Percentiles rank a stretch among this genome's conserved stretches.
Evolutionary conservation across 2,797 vertebrate species (phyloP).

Genomic region (Harpagifer antarcticus): DNA sequence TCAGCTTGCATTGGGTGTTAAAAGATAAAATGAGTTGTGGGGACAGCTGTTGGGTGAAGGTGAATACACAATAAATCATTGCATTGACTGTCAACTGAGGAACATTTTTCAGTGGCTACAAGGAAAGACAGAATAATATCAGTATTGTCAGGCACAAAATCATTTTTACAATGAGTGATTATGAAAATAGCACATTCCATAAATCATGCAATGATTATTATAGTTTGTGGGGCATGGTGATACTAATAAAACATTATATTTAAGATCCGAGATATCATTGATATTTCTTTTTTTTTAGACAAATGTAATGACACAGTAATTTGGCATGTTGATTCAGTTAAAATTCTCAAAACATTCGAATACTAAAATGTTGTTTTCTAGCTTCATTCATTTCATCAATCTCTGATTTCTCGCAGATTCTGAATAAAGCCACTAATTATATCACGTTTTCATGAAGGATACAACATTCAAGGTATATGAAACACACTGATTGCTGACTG

Average conservation of each 20-base stretch:
- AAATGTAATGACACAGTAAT: constrained; percentile 5
- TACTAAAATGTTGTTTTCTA: not conserved
- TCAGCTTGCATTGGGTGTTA: constrained; percentile 22
- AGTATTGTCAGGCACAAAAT: constrained; percentile 1
- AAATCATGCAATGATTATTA: constrained; percentile 15
- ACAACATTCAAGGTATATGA: constrained; percentile 57
- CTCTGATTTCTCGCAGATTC: constrained; percentile 52
- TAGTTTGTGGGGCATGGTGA: not conserved
- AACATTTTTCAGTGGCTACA: not conserved
- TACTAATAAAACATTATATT: constrained; percentile 8
- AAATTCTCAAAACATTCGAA: constrained; percentile 10
- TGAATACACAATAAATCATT: constrained; percentile 18
- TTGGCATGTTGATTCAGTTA: no score
- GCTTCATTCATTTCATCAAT: not conserved
- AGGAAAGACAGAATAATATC: constrained; percentile 4
- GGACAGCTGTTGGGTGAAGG: constrained; percentile 44
- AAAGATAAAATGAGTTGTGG: constrained; percentile 47
- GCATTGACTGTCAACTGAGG: constrained; percentile 18
- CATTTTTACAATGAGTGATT: constrained; percentile 1
- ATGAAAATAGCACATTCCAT: constrained; percentile 14
- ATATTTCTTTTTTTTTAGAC: constrained; percentile 7
- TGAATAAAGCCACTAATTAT: constrained; percentile 70
- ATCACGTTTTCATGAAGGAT: constrained; percentile 58
- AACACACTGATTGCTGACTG: constrained; percentile 74
- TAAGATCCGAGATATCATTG: constrained; percentile 3